phyloP scores from a whole-genome alignment of 1,140 invertebrate species.

The Rhagoletis pomonella region DNA sequence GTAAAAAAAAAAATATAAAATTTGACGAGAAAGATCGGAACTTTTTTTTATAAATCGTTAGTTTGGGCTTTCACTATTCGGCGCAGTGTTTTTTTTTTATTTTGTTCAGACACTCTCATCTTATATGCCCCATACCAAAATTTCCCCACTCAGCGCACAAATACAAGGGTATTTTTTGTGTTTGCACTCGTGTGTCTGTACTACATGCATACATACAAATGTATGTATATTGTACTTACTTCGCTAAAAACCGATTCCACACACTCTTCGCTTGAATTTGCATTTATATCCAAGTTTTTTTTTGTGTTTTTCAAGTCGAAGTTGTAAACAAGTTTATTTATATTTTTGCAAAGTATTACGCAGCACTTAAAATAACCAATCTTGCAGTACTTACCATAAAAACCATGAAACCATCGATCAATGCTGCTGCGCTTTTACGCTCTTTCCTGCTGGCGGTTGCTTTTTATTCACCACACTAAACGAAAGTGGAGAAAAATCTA shows the following conservation, averaged over 20 bases:
- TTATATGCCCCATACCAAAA: not conserved
- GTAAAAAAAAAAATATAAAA: too few species aligned
- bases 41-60: too few species aligned
- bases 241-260: not conserved
- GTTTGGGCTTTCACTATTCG: too few species aligned
- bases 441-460: not conserved
- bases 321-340: conserved; percentile 44
- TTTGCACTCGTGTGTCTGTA: too few species aligned
- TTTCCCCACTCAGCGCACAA: not conserved
- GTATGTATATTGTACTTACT: not conserved
- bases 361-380: conserved; percentile 32
- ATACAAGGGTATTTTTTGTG: too few species aligned
- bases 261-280: not conserved
- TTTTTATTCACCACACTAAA: conserved; percentile 33
- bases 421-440: not conserved
- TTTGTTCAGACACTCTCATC: not conserved
- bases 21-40: too few species aligned
- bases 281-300: too few species aligned
- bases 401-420: too few species aligned
- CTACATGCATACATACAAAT: too few species aligned
- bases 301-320: too few species aligned
- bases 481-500: not conserved
- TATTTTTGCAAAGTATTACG: conserved; percentile 27
- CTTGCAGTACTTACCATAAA: not conserved
- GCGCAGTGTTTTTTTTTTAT: not conserved